These are phyloP conservation scores for Herminia tarsipennalis DNA, from an alignment of 2,888 invertebrate genomes.

Conservation along the genomic window DNA sequence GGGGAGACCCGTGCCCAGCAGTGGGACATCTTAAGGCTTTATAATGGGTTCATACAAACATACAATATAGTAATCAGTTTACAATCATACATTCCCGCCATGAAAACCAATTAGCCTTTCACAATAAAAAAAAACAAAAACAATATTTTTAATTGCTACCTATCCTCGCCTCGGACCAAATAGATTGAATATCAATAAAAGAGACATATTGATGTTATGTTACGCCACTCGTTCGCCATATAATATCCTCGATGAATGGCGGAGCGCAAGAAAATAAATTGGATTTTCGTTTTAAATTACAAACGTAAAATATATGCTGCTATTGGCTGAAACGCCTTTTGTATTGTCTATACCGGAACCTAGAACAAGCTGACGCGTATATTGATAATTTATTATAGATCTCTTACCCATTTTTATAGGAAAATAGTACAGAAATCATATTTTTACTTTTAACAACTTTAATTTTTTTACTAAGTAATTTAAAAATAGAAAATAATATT, in stretches of 20 bases:
- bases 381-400: no score
- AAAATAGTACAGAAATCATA: background rate
- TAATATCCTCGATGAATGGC: background rate
- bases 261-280: background rate
- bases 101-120: slow-evolving; percentile 42
- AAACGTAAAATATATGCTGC: no score
- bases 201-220: slow-evolving; percentile 30
- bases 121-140: slow-evolving; percentile 21
- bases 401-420: no score
- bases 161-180: slow-evolving; percentile 32
- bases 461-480: no score
- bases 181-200: slow-evolving; percentile 42
- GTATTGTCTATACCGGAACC: no score
- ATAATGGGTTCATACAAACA: no score
- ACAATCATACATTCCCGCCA: slow-evolving; percentile 41
- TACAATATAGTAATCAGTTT: slow-evolving; percentile 37
- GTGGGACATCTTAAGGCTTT: no score
- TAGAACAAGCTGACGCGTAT: no score
- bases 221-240: slow-evolving; percentile 2
- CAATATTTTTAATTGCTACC: slow-evolving; percentile 42
- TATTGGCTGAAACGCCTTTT: no score
- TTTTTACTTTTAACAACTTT: no score
- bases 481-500: no score
- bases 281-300: background rate
- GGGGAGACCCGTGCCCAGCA: no score